Base-by-base conservation (phyloP, 1,140 invertebrate species). In the Camponotus vicinus region DNA sequence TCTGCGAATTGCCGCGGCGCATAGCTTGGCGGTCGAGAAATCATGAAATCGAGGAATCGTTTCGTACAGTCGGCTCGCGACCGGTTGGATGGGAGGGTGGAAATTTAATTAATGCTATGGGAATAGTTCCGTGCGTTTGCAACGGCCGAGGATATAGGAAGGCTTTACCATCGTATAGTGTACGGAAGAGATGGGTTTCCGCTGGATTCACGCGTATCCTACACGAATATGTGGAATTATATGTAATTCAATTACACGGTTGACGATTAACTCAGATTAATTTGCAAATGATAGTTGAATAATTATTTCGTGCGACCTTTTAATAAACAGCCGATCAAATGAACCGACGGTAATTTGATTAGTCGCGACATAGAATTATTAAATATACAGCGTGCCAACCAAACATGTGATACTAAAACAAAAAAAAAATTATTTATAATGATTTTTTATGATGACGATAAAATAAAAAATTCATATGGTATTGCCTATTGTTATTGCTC, bases 31-130 rank as follows among this genome's bases (percentile, higher is more conserved):
- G 69, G 69, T 63, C 55, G 79, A 75, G 79, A 83, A 83, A 75
- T 83, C 79, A 73, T 61, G 79, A 61, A 75, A 83, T 83, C 79
- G 79, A 75, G 79, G 42, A 83, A 83, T 83, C 79, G 79, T 82
- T 73, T 73, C 27, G 79, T 73, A 40, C 32, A 69, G 70, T 32
- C 67, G 67, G 67, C 55, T 45, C 13, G 42, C 40, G 69, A 71
- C 37, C n/a, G 34, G 2, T 15, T 8, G 13, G 8, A 0, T 3
- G 79, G 27, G 27, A 4, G 11, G 42, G 21, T 11, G 52, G 61
- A 84, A 87, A 89, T 89, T 88, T 89, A 85, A 88, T 88, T 88
- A 88, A 88, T 84, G 71, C 52, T 70, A 63, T 57, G 27, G 40
- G 79, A 75, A 75, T 75, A 75, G 69, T 83, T 73, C 27, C 18